Evolutionary conservation across 2,113 vertebrate genomes (phyloP), one percentile per base, ranked within the genome.

Genomic region (Xenus cinereus): DNA sequence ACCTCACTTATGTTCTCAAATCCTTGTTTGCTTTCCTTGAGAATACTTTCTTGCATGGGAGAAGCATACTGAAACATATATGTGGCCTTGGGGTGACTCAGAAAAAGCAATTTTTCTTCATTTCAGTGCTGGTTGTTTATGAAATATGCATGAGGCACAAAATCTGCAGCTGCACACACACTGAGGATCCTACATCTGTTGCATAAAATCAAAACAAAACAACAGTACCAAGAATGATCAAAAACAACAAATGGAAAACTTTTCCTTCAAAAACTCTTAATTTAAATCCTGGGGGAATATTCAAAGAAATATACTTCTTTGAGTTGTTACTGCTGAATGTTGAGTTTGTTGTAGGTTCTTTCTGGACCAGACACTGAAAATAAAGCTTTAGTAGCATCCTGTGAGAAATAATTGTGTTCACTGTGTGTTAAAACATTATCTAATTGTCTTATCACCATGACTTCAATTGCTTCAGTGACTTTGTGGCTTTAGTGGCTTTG

Each of bases 91-190:
- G 32, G 94, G 21, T 72, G 75, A 93, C 45, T 92, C 37, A 51
- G 46, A 88, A 93, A 84, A 92, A 92, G 14, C 45, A 86, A 22
- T 85, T 85, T 96, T 91, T 93, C 80, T 96, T 90, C 12, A 71
- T 93, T 95, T 91, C 77, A 66, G 33, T 56, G 23, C n/a, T 82
- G 11, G 68, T n/a, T 94, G 35, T 74, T 90, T 90, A 94, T 95
- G 85, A 96, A 97, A 96, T 96, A 92, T 87, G 46, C 71, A 95
- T 87, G 66, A 96, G 69, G 54, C 78, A 68, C 50, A 87, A 81
- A 75, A 91, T 79, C 82, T 84, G 45, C 78, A 90, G 72, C 69
- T 95, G 76, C 76, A 90, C 53, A 27, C 39, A 85, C 19, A 45
- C 43, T 85, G 56, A 83, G n/a, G 43, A 79, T 89, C 48, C 66